These are phyloP conservation scores for Falco cherrug DNA, from an alignment of 2,797 vertebrate species.

Conservation along the genomic window DNA sequence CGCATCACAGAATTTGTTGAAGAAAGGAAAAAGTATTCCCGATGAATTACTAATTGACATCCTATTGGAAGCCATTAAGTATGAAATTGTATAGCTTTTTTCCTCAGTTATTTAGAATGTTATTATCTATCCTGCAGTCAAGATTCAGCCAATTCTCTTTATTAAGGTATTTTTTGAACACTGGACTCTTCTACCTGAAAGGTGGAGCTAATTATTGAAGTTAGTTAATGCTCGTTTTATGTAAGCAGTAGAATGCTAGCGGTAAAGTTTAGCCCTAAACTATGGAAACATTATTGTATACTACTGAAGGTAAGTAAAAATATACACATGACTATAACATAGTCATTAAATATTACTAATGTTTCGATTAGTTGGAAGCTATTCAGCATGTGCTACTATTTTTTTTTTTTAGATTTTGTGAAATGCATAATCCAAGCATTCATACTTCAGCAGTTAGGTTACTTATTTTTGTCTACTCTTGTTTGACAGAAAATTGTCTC, in stretches of 20 bases:
- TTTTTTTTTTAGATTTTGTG: neutral
- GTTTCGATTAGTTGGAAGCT: neutral
- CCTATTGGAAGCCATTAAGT: constrained; percentile 88
- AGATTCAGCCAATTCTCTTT: neutral
- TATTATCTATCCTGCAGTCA: neutral
- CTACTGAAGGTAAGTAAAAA: neutral
- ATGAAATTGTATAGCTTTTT: constrained; percentile 26
- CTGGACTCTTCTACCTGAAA: neutral
- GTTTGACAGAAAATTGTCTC: neutral
- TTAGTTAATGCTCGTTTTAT: neutral
- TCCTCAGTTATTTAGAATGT: neutral
- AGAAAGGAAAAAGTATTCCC: constrained; percentile 79
- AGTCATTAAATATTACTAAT: neutral
- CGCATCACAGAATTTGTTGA: constrained; percentile 77
- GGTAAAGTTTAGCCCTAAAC: neutral
- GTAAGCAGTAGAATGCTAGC: neutral
- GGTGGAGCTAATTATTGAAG: neutral
- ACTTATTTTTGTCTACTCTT: neutral
- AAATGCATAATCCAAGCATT: neutral
- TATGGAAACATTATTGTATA: neutral
- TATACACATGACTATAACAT: neutral
- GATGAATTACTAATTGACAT: constrained; percentile 84
- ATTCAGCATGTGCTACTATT: neutral
- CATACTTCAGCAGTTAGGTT: neutral
- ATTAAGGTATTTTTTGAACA: neutral